phyloP scores from a whole-genome alignment of 2,113 vertebrate species.

The Nansenia antarctica region DNA sequence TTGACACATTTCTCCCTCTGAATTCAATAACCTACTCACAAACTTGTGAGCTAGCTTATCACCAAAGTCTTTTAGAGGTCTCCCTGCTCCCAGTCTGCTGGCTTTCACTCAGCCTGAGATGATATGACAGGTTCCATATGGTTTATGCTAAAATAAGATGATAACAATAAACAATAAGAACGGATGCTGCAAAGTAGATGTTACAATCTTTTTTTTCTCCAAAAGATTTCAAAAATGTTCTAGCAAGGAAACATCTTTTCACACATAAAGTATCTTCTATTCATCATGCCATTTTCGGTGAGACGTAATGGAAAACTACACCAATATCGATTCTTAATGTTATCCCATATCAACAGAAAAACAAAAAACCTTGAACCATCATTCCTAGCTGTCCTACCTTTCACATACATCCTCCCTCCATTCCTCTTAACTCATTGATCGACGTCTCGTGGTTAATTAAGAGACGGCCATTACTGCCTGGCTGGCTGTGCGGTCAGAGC shows the following conservation, averaged over 20 bases:
- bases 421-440: constrained; percentile 66
- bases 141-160: neutral
- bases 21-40: no score
- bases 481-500: constrained; percentile 48
- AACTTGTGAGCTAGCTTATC: neutral
- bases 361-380: constrained; percentile 67
- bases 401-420: constrained; percentile 43
- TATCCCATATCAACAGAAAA: constrained; percentile 57
- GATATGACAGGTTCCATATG: neutral
- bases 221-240: no score
- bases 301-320: no score
- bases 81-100: neutral
- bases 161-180: neutral
- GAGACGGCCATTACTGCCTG: constrained; percentile 55
- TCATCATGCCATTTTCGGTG: no score
- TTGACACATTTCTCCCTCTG: no score
- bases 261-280: no score
- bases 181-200: neutral
- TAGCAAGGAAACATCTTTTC: no score
- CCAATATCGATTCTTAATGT: no score
- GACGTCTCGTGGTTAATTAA: constrained; percentile 70
- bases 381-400: constrained; percentile 49
- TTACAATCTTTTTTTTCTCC: neutral
- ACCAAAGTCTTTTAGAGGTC: neutral
- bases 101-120: neutral